Base-by-base conservation (phyloP, 2,888 invertebrate species). In the Pseudococcus viburni region DNA sequence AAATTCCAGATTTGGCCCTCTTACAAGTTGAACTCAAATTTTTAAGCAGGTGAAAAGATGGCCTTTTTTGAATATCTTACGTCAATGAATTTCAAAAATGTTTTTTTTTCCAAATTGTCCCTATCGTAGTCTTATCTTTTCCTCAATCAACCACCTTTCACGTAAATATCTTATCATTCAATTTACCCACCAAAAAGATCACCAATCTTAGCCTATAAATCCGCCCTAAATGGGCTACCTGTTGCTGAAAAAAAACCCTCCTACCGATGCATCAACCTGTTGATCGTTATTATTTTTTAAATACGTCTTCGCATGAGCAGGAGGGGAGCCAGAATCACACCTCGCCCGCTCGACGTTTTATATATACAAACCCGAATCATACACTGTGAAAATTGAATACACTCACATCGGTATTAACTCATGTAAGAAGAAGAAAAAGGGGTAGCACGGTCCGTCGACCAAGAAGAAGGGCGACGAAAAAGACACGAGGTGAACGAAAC, bases 401-500 rank as follows among this genome's bases (percentile, higher is more conserved):
- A 7, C 19, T 55, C 55, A 59, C 59, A 19, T 59, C 5, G n/a
- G 42, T 42, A 42, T 42, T 42, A 42, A 42, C 42, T n/a, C n/a
- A n/a, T 4, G 5, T 59, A n/a, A 22, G 22, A 64, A 64, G 22
- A 64, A 64, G 22, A 19, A 22, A 64, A 19, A 64, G 11, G 64
- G 64, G 64, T 64, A 64, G 64, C 64, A 64, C 64, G 64, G 64
- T 64, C 22, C 64, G 64, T 64, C 64, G 64, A 64, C 64, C 64
- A 64, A 64, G 59, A 59, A 59, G n/a, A 59, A 59, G 59, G 59
- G 59, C 59, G 15, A 59, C 22, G 64, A 22, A 19, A 22, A 64
- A 64, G 64, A 64, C 64, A 64, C 17, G 73, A 86, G 86, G 86
- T 86, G 86, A 88, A 88, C 88, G 83, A 55, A 80, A 80, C 83